Conservation (phyloP, 1,140 invertebrate species). For the Musca vetustissima region DNA sequence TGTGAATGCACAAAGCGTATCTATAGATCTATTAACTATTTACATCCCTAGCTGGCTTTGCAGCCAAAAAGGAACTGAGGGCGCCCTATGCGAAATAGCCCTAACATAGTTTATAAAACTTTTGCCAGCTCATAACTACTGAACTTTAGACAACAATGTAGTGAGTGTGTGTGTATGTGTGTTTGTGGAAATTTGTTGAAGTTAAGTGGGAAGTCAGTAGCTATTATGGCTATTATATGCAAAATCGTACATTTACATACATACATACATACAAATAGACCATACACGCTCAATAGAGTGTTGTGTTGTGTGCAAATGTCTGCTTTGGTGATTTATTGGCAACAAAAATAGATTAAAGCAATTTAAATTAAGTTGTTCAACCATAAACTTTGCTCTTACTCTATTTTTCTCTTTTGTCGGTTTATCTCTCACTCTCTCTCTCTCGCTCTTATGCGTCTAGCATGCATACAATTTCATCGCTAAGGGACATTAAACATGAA, state of each 20-base stretch:
- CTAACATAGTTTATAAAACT: no score
- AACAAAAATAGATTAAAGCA: constrained; percentile 56
- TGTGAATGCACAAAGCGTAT: neutral
- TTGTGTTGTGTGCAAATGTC: constrained; percentile 6
- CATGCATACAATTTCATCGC: neutral
- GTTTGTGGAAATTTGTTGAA: neutral
- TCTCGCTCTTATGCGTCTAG: neutral
- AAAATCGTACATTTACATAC: neutral
- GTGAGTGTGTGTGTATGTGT: neutral
- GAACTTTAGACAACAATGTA: no score
- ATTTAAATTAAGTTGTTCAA: constrained; percentile 56
- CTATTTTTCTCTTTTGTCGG: neutral
- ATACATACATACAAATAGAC: neutral
- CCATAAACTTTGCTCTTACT: constrained; percentile 23
- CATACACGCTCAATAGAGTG: neutral
- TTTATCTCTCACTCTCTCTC: neutral
- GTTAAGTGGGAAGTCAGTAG: constrained; percentile 22
- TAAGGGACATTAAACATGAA: no score
- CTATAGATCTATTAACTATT: neutral
- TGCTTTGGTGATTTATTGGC: constrained; percentile 51
- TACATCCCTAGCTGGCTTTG: no score
- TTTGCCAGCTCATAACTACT: neutral
- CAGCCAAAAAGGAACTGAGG: neutral
- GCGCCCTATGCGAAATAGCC: no score
- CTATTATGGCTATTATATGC: constrained; percentile 12